Evolutionary conservation across 2,797 vertebrate genomes (phyloP), one percentile per base, ranked within the genome.

Genomic region (Heterohyrax brucei): DNA sequence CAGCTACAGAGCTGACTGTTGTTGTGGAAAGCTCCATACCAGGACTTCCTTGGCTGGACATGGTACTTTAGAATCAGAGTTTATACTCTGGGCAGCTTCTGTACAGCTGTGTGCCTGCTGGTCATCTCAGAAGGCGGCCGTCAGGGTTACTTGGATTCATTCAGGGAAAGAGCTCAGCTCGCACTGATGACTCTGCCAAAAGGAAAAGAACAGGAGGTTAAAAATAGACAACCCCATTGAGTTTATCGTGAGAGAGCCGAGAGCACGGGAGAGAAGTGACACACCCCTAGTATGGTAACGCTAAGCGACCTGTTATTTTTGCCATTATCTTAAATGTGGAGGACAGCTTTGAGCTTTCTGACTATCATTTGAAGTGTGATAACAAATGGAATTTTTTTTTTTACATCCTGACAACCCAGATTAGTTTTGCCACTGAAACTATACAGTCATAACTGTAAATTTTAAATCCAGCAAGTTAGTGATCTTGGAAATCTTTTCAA

Each of bases 221-320:
- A 99, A 99, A 99, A 99, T 99, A 99, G 99, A 98, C 97, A 98
- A 93, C 96, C 98, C 98, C 98, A 98, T 98, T 98, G 98, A 99
- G 98, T 99, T 99, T 99, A 99, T 99, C 99, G 97, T 97, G 97
- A 97, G 97, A 97, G 98, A 68, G 93, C 76, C 62, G 77, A 90
- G 61, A 85, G 7, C 85, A 62, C 5, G 0, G 48, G 73, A 87
- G 85, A 87, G 93, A 98, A 98, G 92, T 96, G 98, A 99, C 99
- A 99, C 99, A 98, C 99, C 99, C 99, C 99, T 98, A 98, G 98
- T 98, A 98, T 98, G 97, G 98, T 98, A 98, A 98, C 98, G 97
- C 95, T 98, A 96, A 98, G 96, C 96, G 96, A 97, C 83, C 96
- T 96, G 95, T 96, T 97, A 97, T 98, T 98, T 98, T 97, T 98